Conservation (phyloP, 1,140 invertebrate species). For the Potamilus streckersoni region DNA sequence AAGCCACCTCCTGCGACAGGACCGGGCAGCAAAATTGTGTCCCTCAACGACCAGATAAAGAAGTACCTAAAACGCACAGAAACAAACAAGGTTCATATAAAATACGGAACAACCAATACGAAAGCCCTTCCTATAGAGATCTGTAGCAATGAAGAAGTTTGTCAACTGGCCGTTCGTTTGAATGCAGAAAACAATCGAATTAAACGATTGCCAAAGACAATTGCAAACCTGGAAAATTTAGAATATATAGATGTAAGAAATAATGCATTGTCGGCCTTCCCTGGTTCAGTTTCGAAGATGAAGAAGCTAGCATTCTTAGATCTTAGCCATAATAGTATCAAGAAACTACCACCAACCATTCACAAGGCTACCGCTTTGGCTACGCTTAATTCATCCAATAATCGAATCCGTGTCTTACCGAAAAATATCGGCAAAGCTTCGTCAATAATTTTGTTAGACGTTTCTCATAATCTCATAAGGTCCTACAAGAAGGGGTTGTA, state of each 20-base stretch:
- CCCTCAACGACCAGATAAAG: conserved; percentile 56
- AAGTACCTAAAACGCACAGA: conserved; percentile 52
- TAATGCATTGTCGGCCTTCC: conserved; percentile 56
- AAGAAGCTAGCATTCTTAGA: conserved; percentile 56
- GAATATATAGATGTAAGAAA: conserved; percentile 59
- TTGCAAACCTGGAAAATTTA: conserved; percentile 51
- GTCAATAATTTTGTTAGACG: conserved; percentile 48
- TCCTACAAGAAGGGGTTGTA: conserved; percentile 61
- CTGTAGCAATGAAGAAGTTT: conserved; percentile 63
- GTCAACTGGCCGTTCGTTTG: conserved; percentile 47
- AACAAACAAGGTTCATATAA: conserved; percentile 49
- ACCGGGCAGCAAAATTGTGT: conserved; percentile 62
- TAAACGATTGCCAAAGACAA: conserved; percentile 55
- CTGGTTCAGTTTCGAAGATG: conserved; percentile 56
- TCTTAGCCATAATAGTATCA: conserved; percentile 61
- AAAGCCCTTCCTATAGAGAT: conserved; percentile 62
- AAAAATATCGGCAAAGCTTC: conserved; percentile 61
- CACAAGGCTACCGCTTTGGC: conserved; percentile 56
- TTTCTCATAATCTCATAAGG: conserved; percentile 59
- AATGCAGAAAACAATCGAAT: conserved; percentile 62
- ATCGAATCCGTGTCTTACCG: conserved; percentile 55
- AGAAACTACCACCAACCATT: conserved; percentile 60
- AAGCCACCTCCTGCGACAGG: conserved; percentile 64
- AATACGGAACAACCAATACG: conserved; percentile 57
- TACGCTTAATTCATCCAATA: conserved; percentile 54